Conservation (phyloP, 2,797 vertebrate species). For the Rhinophrynus dorsalis region DNA sequence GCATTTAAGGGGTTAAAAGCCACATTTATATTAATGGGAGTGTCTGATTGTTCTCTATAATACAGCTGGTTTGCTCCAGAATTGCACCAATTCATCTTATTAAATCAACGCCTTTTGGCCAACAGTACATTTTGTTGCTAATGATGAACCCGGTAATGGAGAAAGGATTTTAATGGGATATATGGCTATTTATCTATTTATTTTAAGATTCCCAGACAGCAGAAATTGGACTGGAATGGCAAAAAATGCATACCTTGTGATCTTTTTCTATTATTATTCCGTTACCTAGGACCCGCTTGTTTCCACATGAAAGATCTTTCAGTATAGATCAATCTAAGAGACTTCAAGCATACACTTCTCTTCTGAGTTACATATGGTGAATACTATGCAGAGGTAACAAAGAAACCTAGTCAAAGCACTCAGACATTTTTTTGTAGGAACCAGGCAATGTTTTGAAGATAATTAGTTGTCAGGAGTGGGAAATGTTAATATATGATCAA, state of each 20-base stretch:
- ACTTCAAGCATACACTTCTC: neutral
- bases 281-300: slow-evolving; percentile 22
- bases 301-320: slow-evolving; percentile 32
- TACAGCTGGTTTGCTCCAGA: too few species aligned
- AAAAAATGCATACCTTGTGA: neutral
- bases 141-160: neutral
- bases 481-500: too few species aligned
- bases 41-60: too few species aligned
- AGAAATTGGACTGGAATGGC: slow-evolving; percentile 7
- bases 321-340: slow-evolving; percentile 27
- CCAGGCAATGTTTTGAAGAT: neutral
- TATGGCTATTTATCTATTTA: slow-evolving; percentile 12
- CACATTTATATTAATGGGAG: too few species aligned
- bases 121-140: slow-evolving; percentile 27
- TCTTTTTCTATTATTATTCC: slow-evolving; percentile 18
- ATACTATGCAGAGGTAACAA: neutral
- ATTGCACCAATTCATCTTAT: too few species aligned
- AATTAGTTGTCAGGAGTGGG: neutral
- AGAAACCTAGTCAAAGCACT: neutral
- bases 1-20: too few species aligned
- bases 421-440: neutral
- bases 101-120: too few species aligned
- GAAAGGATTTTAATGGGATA: neutral
- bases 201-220: slow-evolving; percentile 16
- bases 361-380: slow-evolving; percentile 4